Evolutionary conservation across 2,113 vertebrate genomes (phyloP), one percentile per base, ranked within the genome.

Genomic region (Leptocoma aspasia): DNA sequence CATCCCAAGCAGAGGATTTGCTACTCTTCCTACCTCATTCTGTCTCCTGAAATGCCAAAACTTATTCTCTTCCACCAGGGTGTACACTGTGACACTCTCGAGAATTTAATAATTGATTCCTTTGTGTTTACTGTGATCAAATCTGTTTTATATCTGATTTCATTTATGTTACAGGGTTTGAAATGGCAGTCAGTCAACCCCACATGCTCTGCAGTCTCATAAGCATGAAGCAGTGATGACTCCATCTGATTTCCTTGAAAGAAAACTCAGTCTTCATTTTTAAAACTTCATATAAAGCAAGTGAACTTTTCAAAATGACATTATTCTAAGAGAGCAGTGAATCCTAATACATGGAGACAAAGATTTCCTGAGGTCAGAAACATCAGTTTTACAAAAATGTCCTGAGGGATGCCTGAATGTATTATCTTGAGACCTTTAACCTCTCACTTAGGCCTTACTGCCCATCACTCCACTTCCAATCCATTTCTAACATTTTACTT

Each of bases 401-500:
- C 96, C 97, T 70, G 47, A 80, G 87, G 94, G 96, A 97, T 90
- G 94, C 92, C 93, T 92, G 93, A 79, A 90, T 96, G 68, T 96
- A 95, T 97, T 97, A 97, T 96, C 95, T 89, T 2, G 87, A 95
- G 96, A 96, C 53, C 96, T 97, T 96, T 97, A 94, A 96, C 97
- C 97, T 96, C 89, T 90, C 89, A 68, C 90, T 97, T 92, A 88
- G 96, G 95, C 63, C 86, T 75, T 42, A 80, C 91, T 96, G 93
- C 89, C 95, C 93, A 15, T 97, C 97, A 95, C 26, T 82, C 78
- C 50, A 57, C 94, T 89, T 95, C 97, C 96, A 98, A 97, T 97
- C 97, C 84, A 92, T 97, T 98, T 94, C 95, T 71, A 97, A 97
- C 96, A 95, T 97, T 98, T 97, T 92, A 97, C 92, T 97, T 96